Conservation (phyloP, 2,797 vertebrate genomes). For the Fratercula arctica region DNA sequence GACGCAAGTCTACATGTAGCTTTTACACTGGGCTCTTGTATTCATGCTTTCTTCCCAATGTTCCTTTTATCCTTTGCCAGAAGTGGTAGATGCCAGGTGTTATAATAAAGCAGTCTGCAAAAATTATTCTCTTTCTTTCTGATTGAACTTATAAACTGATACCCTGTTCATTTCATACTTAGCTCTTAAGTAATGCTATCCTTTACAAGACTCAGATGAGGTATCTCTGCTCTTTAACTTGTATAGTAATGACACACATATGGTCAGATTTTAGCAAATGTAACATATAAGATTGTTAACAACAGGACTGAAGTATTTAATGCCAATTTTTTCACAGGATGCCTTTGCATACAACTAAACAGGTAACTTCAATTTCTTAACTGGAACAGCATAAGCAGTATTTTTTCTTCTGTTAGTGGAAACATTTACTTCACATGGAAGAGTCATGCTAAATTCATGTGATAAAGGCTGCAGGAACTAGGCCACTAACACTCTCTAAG, state of each 20-base stretch:
- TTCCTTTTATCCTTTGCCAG: neutral
- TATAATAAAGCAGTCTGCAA: neutral
- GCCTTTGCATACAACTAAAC: neutral
- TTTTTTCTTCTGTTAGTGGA: neutral
- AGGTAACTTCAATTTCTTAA: neutral
- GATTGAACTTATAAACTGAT: neutral
- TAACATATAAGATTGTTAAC: neutral
- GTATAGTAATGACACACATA: neutral
- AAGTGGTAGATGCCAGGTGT: neutral
- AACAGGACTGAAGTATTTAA: neutral
- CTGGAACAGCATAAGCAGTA: neutral
- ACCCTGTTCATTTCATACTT: neutral
- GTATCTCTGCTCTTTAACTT: neutral
- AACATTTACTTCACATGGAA: neutral
- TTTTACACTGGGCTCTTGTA: neutral
- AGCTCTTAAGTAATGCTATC: neutral
- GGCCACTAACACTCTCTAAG: neutral
- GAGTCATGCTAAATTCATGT: fast-evolving
- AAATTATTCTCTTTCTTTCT: neutral
- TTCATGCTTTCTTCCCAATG: neutral
- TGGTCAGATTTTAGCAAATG: neutral
- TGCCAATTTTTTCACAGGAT: neutral
- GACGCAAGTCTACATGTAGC: neutral
- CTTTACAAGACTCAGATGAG: neutral
- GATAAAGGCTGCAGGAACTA: neutral